Evolutionary conservation across 2,888 invertebrate species (phyloP), one percentile per base, ranked within the genome.

Genomic region (Spilosoma lubricipeda): DNA sequence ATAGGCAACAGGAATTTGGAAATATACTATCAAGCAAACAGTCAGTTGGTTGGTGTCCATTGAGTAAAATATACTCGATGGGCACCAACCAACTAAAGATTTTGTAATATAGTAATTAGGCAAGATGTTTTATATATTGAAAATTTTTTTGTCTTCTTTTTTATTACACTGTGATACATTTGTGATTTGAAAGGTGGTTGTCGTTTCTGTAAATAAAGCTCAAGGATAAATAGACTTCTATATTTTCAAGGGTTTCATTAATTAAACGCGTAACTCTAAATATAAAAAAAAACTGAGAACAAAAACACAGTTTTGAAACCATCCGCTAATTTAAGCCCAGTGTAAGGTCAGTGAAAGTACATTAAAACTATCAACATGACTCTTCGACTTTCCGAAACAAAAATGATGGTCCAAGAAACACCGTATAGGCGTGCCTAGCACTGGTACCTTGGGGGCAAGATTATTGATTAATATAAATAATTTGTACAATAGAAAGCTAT

Each of bases 381-480:
- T 76, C 72, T 78, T 71, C 80, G 73, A 75, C 73, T 75, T 88
- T 86, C 87, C 85, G 81, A 90, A 90, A 88, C 84, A 88, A 89
- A 92, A 90, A 88, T 91, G 89, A 91, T 90, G 88, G 73, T 72
- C 68, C 56, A 69, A 48, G 85, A 84, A 93, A 94, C 94, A 94
- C 83, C 89, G 87, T 85, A 93, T 88, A 91, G 95, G 94, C 94
- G 94, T 87, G 87, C 80, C 90, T 88, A 86, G 86, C 86, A 82
- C 81, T 90, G 92, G 70, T 73, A 76, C 76, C 94, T 93, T 83
- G 85, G 86, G 93, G 94, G 91, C 82, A 83, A 80, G 82, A 87
- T 93, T 92, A 93, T 93, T 93, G 93, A 93, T 91, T 90, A 89
- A 89, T 91, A 93, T 92, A 92, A 93, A 91, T 90, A 77, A 88